These are phyloP conservation scores for Urocynchramus pylzowi DNA, from an alignment of 2,113 vertebrate genomes.

Conservation along the genomic window DNA sequence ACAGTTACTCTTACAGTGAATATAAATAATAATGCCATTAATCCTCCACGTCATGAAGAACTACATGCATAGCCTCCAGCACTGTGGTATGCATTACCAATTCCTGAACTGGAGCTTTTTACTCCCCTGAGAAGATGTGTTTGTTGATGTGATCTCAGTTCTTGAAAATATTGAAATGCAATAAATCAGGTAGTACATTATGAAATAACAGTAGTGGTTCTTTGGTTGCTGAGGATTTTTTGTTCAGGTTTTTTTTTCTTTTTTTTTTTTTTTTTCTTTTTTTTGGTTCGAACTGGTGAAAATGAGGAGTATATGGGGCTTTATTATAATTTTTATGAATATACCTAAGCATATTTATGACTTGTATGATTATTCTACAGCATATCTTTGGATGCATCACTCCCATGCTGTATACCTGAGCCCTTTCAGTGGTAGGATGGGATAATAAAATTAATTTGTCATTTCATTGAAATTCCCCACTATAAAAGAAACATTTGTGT, in stretches of 20 bases:
- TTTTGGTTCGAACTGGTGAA: background rate
- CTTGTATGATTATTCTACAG: background rate
- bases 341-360: background rate
- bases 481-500: background rate
- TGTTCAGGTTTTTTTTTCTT: too few species aligned
- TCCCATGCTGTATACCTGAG: background rate
- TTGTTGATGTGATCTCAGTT: background rate
- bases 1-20: conserved; percentile 17
- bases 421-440: background rate
- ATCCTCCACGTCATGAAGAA: background rate
- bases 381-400: background rate
- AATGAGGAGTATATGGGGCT: background rate
- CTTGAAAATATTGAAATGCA: background rate
- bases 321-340: background rate
- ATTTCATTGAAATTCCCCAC: background rate
- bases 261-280: too few species aligned
- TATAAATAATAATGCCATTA: conserved; percentile 55
- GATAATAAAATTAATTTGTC: background rate
- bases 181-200: background rate
- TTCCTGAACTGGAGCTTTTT: background rate
- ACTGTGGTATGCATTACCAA: background rate
- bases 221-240: background rate
- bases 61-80: background rate
- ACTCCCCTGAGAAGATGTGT: background rate
- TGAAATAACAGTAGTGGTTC: background rate